Evolutionary conservation across 2,113 vertebrate species (phyloP).

Genomic region (Oenanthe oenanthe): DNA sequence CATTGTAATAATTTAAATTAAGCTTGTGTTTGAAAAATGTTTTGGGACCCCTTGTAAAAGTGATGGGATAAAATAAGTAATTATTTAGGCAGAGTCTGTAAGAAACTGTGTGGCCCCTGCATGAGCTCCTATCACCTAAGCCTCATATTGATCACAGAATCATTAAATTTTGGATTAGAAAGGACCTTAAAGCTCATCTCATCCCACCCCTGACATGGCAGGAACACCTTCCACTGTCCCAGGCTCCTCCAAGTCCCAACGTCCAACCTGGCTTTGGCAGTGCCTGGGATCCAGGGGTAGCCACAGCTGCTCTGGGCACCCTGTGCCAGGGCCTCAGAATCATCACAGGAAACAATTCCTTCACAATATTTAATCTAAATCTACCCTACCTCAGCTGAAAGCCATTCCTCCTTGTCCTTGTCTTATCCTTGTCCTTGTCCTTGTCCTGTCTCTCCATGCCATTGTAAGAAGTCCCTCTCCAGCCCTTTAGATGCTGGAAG

Average conservation of each 20-base stretch:
- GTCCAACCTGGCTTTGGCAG: fast-evolving
- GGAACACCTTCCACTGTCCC: fast-evolving
- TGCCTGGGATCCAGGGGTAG: background rate
- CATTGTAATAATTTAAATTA: background rate
- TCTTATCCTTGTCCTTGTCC: too few relatives aligned
- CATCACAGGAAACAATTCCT: background rate
- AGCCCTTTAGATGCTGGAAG: background rate
- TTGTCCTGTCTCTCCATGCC: background rate
- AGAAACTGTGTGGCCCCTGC: background rate
- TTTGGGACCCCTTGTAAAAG: background rate
- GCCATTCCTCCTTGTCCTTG: background rate
- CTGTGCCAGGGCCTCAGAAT: background rate
- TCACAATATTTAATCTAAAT: background rate
- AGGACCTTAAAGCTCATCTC: fast-evolving
- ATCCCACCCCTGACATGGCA: background rate
- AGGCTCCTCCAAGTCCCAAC: fast-evolving
- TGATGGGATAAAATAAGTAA: fast-evolving
- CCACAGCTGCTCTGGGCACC: background rate
- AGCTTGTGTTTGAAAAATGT: background rate
- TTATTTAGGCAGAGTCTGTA: background rate
- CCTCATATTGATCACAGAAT: background rate
- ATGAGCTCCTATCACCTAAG: background rate
- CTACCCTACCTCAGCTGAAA: background rate
- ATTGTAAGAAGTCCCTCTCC: background rate
- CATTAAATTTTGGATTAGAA: background rate